Evolutionary conservation across 2,888 invertebrate species (phyloP).

Genomic region (Nephrotoma flavescens): DNA sequence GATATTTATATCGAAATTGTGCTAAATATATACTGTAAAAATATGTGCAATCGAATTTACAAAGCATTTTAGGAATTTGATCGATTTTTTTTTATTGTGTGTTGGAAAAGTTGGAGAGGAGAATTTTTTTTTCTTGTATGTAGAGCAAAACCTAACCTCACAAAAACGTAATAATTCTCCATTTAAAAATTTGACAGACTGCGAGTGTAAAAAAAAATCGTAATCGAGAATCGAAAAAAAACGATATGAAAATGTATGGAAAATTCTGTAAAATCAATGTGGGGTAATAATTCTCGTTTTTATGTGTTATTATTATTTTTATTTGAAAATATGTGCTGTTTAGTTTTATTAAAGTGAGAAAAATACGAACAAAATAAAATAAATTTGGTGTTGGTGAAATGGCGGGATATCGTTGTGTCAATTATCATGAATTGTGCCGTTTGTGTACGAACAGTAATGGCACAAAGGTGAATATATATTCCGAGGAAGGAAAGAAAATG

Average conservation of each 20-base stretch:
- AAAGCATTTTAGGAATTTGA: not conserved
- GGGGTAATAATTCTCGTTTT: not conserved
- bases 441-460: constrained; percentile 51
- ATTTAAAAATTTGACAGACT: not conserved
- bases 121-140: not conserved
- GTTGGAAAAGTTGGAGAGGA: not conserved
- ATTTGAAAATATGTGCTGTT: not conserved
- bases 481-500: constrained; percentile 46
- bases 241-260: not conserved
- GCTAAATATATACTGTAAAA: not conserved
- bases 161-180: not conserved
- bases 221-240: not conserved
- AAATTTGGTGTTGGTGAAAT: constrained; percentile 22
- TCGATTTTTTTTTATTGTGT: not conserved
- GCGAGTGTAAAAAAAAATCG: not conserved
- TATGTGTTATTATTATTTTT: not conserved
- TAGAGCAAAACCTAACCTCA: not conserved
- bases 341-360: not conserved
- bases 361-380: not conserved
- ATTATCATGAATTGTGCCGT: constrained; percentile 55
- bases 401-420: constrained; percentile 53
- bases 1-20: not conserved
- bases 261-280: not conserved
- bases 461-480: constrained; percentile 49
- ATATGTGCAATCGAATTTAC: not conserved